A percentile compares a stretch with the other conserved stretches of the same genome.
phyloP scores from a whole-genome alignment of 64 coral and sea anemone genomes.

The Catalaphyllia jardinei region DNA sequence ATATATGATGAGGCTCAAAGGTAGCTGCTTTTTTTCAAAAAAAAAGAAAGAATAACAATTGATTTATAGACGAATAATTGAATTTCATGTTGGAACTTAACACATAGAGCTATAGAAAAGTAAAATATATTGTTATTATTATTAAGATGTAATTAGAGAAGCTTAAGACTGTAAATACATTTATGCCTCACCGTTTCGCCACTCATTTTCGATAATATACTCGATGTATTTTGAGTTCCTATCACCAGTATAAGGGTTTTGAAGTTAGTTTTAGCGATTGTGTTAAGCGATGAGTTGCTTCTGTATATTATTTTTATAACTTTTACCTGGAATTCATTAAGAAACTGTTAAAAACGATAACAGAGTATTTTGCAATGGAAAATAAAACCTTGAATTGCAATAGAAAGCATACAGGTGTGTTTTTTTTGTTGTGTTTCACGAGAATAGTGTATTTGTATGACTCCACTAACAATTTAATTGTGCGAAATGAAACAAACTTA shows the following conservation, averaged over 20 bases:
- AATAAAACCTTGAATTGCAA: conserved; percentile 38
- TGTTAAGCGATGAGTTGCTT: background rate
- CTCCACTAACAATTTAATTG: background rate
- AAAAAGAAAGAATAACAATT: conserved; percentile 15
- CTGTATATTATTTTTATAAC: conserved; percentile 54
- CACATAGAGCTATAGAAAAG: conserved; percentile 51
- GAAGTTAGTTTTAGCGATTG: background rate
- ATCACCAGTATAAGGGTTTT: background rate
- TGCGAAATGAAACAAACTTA: background rate
- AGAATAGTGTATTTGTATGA: background rate
- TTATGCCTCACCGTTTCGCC: background rate
- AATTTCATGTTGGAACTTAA: conserved; percentile 35
- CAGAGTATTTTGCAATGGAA: conserved; percentile 55
- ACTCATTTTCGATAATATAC: background rate
- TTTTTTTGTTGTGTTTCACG: background rate
- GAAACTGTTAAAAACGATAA: conserved; percentile 34
- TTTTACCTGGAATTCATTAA: conserved; percentile 17
- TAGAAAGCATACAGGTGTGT: background rate
- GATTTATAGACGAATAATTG: conserved; percentile 33
- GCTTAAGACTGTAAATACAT: conserved; percentile 40
- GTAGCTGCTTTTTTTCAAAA: background rate
- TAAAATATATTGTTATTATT: conserved; percentile 57
- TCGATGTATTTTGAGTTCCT: background rate
- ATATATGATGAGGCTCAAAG: background rate
- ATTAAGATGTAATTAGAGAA: conserved; percentile 53